Evolutionary conservation across 1,140 invertebrate genomes (phyloP), one percentile per base, ranked within the genome.

Genomic region (Papilio aristodemus): DNA sequence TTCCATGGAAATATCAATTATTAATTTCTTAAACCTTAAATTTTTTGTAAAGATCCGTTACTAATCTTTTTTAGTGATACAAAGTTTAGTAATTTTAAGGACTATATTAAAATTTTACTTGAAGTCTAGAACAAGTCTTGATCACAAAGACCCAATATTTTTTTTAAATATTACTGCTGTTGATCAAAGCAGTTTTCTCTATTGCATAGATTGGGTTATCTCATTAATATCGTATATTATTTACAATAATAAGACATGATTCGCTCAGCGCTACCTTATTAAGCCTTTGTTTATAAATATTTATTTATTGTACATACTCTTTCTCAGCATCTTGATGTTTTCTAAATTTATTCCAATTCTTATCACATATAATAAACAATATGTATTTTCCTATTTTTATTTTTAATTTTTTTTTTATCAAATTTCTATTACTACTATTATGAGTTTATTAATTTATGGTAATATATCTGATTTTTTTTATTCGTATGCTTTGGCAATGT

Each of bases 201-300:
- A n/a, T n/a, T n/a, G n/a, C n/a, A n/a, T n/a, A n/a, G n/a, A n/a
- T n/a, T n/a, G n/a, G n/a, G n/a, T n/a, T n/a, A n/a, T n/a, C n/a
- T n/a, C n/a, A n/a, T n/a, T n/a, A n/a, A n/a, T n/a, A n/a, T n/a
- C n/a, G n/a, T n/a, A n/a, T n/a, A n/a, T n/a, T n/a, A n/a, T n/a
- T n/a, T n/a, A n/a, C n/a, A n/a, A n/a, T n/a, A n/a, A 32, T 32
- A 32, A 32, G 27, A 3, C 6, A 32, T 32, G 13, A 19, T 54
- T 22, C 10, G 10, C 19, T 54, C 43, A 50, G 43, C 8, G 43
- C 43, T 19, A 50, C 10, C 3, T 32, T 25, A 7, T n/a, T 58
- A 32, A 32, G n/a, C 25, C 25, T 59, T 59, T 25, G 32, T 59
- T 32, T 36, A 58, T 58, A n/a, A 58, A 27, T 36, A 36, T 36